A percentile compares a stretch with the other conserved stretches of the same genome.
Evolutionary conservation across 1,140 invertebrate genomes (phyloP).

Genomic region (Procambarus clarkii): DNA sequence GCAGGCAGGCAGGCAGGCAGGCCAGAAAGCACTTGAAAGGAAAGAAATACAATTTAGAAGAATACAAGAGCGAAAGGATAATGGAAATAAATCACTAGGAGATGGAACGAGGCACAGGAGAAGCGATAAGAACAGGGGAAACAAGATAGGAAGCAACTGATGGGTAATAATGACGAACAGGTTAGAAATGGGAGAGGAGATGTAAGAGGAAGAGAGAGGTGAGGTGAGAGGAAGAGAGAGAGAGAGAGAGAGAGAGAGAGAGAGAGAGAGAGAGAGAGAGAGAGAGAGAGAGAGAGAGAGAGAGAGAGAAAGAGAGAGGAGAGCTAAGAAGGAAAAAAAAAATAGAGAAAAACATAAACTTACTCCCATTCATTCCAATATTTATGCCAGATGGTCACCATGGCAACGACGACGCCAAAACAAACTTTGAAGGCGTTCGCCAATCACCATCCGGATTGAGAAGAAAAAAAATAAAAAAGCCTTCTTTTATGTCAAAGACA

Average conservation of each 20-base stretch:
- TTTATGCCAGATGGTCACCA: neutral
- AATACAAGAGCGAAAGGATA: neutral
- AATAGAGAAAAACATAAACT: too few relatives aligned
- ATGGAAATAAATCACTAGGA: neutral
- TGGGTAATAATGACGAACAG: too few relatives aligned
- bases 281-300: neutral
- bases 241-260: neutral
- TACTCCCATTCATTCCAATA: neutral
- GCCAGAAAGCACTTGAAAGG: too few relatives aligned
- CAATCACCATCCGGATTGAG: neutral
- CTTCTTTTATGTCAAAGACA: neutral
- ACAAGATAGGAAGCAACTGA: too few relatives aligned
- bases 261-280: neutral
- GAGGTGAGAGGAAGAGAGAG: too few relatives aligned
- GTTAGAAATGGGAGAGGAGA: neutral
- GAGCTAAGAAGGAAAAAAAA: neutral
- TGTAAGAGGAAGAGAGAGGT: neutral
- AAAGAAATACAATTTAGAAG: neutral
- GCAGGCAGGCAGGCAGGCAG: too few relatives aligned
- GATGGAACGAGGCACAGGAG: too few relatives aligned
- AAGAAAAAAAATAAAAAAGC: neutral
- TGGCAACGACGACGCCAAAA: slow-evolving; percentile 11
- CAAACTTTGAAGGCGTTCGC: neutral
- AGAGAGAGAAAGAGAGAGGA: neutral
- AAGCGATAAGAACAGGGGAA: too few relatives aligned